Conservation (phyloP, 1,140 invertebrate species). For the Platyscapa corneri region DNA sequence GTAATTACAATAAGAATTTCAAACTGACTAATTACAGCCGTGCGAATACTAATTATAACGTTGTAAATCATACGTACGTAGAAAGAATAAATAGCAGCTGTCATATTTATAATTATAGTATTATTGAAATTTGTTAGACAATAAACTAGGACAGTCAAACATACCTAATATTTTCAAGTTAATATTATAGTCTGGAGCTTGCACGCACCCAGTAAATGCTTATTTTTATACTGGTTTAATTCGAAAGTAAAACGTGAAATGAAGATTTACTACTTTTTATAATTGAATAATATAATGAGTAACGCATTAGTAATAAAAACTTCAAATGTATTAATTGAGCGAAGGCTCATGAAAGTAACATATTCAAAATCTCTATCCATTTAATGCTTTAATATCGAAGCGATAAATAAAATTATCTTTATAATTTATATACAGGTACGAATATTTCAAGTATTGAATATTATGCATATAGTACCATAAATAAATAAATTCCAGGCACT, state of each 20-base stretch:
- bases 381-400: not conserved
- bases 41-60: not conserved
- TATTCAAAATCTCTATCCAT: not conserved
- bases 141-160: not conserved
- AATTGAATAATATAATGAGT: not conserved
- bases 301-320: not conserved
- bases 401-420: not conserved
- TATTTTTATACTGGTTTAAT: not conserved
- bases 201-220: not conserved
- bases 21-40: slow-evolving; percentile 5
- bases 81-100: not conserved
- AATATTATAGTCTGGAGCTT: not conserved
- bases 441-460: not conserved
- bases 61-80: not conserved
- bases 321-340: not conserved
- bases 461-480: not conserved
- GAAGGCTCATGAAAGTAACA: not conserved
- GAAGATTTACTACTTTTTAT: not conserved
- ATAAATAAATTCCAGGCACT: not conserved
- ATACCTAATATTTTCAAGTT: not conserved
- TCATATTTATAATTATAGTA: not conserved
- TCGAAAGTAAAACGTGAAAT: not conserved
- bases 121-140: not conserved
- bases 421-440: not conserved
- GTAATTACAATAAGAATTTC: not conserved